phyloP scores from a whole-genome alignment of 2,888 invertebrate genomes.

The Macrophya alboannulata region DNA sequence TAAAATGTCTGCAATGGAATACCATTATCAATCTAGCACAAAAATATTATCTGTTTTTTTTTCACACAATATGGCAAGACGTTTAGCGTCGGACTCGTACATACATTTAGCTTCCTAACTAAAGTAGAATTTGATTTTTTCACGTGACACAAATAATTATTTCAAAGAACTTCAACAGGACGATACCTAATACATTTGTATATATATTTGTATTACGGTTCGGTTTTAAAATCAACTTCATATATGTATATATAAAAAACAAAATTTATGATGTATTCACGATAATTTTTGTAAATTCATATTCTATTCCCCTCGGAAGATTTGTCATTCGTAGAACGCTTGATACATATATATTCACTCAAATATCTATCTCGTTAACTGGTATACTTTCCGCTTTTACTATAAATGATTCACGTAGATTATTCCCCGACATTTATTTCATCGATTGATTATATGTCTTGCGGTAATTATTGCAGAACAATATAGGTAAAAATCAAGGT shows the following conservation, averaged over 20 bases:
- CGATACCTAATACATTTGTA: neutral
- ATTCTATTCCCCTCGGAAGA: neutral
- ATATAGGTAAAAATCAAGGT: neutral
- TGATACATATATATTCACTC: too few relatives aligned
- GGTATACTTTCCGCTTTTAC: neutral
- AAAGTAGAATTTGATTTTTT: conserved; percentile 66
- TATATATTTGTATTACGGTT: conserved; percentile 22
- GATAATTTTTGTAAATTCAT: neutral
- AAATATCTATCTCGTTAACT: neutral
- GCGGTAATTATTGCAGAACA: neutral
- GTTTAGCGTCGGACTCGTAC: conserved; percentile 69
- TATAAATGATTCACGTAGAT: neutral
- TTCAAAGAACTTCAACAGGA: neutral
- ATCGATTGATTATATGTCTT: neutral
- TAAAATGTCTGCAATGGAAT: too few relatives aligned
- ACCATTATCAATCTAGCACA: conserved; percentile 71
- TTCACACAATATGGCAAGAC: conserved; percentile 72
- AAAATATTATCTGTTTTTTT: conserved; percentile 75
- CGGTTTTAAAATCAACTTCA: neutral
- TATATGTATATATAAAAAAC: too few relatives aligned
- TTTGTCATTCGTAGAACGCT: neutral
- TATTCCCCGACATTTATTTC: neutral
- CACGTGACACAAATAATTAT: conserved; percentile 31
- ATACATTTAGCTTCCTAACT: conserved; percentile 67
- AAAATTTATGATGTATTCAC: neutral